Conservation (phyloP, 2,113 vertebrate species). For the Tragelaphus strepsiceros region DNA sequence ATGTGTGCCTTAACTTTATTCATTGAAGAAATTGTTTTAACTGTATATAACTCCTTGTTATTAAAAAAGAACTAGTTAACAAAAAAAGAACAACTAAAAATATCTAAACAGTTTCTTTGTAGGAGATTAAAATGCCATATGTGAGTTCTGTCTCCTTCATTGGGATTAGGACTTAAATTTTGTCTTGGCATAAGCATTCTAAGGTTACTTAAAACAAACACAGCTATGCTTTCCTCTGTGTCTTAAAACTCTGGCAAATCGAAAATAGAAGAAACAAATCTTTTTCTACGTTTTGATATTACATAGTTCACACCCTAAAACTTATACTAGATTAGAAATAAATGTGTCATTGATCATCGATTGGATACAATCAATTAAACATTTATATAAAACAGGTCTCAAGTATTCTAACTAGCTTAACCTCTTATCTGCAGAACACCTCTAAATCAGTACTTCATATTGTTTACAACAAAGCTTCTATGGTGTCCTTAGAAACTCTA, state of each 20-base stretch:
- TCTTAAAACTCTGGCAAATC: neutral
- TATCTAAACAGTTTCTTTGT: neutral
- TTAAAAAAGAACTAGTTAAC: neutral
- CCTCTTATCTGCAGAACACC: neutral
- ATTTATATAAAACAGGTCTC: neutral
- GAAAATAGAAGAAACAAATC: neutral
- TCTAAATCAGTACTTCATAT: neutral
- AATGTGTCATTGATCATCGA: neutral
- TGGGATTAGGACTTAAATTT: neutral
- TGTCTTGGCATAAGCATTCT: neutral
- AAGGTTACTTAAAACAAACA: neutral
- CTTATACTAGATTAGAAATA: neutral
- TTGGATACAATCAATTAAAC: neutral
- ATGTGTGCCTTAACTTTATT: neutral
- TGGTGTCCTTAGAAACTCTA: neutral
- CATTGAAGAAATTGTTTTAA: neutral
- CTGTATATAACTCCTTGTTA: neutral
- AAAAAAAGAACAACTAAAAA: neutral
- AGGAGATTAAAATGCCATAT: neutral
- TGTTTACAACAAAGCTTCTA: constrained; percentile 5
- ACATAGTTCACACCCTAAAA: neutral
- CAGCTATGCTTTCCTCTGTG: neutral
- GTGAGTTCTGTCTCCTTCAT: neutral
- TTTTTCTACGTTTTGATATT: neutral
- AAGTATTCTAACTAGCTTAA: neutral